Percentiles rank a stretch among this genome's conserved stretches.
phyloP scores from a whole-genome alignment of 2,797 vertebrate genomes.

The Smutsia gigantea region DNA sequence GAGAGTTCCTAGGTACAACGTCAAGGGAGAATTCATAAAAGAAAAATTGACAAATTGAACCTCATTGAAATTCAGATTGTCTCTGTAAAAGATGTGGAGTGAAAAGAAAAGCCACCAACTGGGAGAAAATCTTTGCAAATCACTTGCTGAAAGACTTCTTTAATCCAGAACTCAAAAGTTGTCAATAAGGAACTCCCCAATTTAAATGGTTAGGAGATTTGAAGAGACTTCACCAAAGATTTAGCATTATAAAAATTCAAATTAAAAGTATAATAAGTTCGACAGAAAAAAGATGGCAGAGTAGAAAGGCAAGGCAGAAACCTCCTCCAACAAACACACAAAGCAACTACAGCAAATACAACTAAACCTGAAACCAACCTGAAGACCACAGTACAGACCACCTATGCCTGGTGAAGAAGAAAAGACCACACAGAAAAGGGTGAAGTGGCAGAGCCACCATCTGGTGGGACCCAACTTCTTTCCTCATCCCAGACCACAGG shows the following conservation, averaged over 20 bases:
- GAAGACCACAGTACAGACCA: too few species aligned
- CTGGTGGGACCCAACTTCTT: too few species aligned
- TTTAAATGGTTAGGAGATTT: not conserved
- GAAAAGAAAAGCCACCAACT: not conserved
- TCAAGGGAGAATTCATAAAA: not conserved
- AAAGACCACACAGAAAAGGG: too few species aligned
- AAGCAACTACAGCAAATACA: too few species aligned
- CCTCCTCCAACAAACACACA: too few species aligned
- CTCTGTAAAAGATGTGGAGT: not conserved
- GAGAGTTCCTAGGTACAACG: not conserved
- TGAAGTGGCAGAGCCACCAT: too few species aligned
- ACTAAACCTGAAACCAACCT: too few species aligned
- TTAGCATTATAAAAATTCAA: not conserved
- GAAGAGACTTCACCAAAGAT: not conserved
- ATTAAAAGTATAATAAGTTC: not conserved
- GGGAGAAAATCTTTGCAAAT: not conserved
- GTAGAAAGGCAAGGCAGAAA: not conserved
- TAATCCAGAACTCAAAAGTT: conserved; percentile 4
- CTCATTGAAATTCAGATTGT: not conserved
- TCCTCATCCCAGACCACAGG: too few species aligned
- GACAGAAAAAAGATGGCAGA: not conserved
- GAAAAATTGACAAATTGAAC: not conserved
- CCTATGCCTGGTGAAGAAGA: too few species aligned
- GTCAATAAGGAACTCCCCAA: not conserved
- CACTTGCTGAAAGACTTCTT: not conserved